Evolutionary conservation across 2,113 vertebrate species (phyloP).

Genomic region (Euleptes europaea): DNA sequence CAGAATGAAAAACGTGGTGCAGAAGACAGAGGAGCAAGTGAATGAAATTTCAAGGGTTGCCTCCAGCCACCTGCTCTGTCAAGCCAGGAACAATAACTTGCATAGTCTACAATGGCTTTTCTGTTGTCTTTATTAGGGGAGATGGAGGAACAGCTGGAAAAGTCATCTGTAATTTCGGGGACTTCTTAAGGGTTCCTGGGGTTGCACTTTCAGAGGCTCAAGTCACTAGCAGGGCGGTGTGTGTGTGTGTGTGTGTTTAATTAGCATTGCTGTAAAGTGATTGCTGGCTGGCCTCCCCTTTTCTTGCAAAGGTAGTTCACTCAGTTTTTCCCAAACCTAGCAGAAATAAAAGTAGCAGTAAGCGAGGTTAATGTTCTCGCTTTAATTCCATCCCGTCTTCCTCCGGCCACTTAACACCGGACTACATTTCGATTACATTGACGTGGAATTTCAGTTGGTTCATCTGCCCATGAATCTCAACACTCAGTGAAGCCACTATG

Average conservation of each 20-base stretch:
- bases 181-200: not conserved
- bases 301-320: not conserved
- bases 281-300: not conserved
- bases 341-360: not conserved
- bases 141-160: not conserved
- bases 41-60: not conserved
- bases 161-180: not conserved
- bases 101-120: not conserved
- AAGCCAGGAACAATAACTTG: not conserved
- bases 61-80: not conserved
- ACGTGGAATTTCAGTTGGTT: not conserved
- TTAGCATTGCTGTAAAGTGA: not conserved
- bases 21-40: not conserved
- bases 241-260: too few relatives aligned
- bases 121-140: not conserved
- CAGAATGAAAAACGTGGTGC: not conserved
- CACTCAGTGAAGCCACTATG: too few relatives aligned
- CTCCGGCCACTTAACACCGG: not conserved
- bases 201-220: not conserved
- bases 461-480: not conserved
- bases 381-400: not conserved
- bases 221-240: too few relatives aligned
- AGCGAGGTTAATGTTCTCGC: not conserved
- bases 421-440: not conserved
- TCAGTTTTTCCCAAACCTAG: slow-evolving; percentile 7